Base-by-base conservation (phyloP, 2,797 vertebrate species). In the Micromesistius poutassou region DNA sequence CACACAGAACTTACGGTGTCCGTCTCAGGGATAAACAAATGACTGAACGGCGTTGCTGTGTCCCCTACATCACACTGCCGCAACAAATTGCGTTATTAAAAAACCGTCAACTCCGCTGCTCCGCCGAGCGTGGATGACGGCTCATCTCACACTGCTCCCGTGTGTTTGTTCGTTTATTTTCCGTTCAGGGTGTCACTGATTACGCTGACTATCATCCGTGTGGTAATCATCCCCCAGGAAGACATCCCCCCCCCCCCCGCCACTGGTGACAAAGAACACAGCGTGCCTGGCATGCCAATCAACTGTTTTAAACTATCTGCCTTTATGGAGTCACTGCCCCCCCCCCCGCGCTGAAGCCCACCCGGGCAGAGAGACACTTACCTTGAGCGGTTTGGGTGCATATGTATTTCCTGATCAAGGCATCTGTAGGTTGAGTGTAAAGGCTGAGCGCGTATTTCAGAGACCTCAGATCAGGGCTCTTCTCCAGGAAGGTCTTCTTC, bases 391-490 rank as follows among this genome's bases (percentile, higher is more conserved):
- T 95, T 91, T 99, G 98, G 79, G 97, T 97, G 91, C 95, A 95
- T 93, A 98, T 97, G 91, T 98, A 99, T 91, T 98, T 99, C 94
- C 97, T 98, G 93, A 99, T 95, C 96, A 99, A 95, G 94, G 96
- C 86, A 81, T 99, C 97, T 30, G 98, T 99, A 77, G 96, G 96
- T 92, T 99, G 97, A 31, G 97, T 98, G 92, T 99, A 99, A 91
- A 99, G 97, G 94, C 95, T 98, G 76, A 99, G 97, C 84, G 98
- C 97, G 0, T 99, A 97, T 95, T 94, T 97, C 84, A 99, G 93
- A 79, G 98, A 99, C 86, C 96, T 97, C 78, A 99, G 93, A 78
- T 98, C 98, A 0, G 95, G 94, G 87, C 98, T 99, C 91, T 98
- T 99, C 88, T 99, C 98, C 42, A 99, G 91, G 92, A 98, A 99